A percentile compares a stretch with the other conserved stretches of the same genome.
Evolutionary conservation across 2,888 invertebrate genomes (phyloP).

Genomic region (Hemicrepidius hirtus): DNA sequence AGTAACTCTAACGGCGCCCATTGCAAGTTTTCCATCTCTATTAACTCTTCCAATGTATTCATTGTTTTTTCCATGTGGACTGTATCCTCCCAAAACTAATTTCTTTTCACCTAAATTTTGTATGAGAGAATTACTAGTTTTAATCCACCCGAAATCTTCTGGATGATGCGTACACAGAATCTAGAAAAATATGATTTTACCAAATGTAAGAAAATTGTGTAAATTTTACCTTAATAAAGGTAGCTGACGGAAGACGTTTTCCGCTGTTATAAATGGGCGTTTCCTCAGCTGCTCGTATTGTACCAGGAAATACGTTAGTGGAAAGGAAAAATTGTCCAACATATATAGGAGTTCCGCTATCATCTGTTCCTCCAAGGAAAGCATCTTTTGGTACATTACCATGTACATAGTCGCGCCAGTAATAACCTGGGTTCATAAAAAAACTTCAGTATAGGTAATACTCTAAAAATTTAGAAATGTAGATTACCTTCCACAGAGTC

Average conservation of each 20-base stretch:
- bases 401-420: neutral
- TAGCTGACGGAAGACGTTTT: too few species aligned
- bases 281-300: neutral
- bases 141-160: constrained; percentile 44
- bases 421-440: neutral
- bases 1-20: too few species aligned
- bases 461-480: too few species aligned
- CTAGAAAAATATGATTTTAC: constrained; percentile 19
- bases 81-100: constrained; percentile 32
- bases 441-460: too few species aligned
- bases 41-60: constrained; percentile 25
- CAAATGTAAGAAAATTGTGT: too few species aligned
- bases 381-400: neutral
- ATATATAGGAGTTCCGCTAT: neutral
- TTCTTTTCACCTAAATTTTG: constrained; percentile 27
- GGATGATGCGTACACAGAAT: constrained; percentile 38
- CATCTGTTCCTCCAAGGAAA: neutral
- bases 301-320: neutral
- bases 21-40: too few species aligned
- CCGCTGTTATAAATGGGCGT: too few species aligned
- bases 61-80: constrained; percentile 15
- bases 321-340: neutral
- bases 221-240: neutral
- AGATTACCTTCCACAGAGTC: too few species aligned
- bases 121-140: constrained; percentile 30